Conservation (phyloP, 2,888 invertebrate genomes). For the Tiliacea aurago region DNA sequence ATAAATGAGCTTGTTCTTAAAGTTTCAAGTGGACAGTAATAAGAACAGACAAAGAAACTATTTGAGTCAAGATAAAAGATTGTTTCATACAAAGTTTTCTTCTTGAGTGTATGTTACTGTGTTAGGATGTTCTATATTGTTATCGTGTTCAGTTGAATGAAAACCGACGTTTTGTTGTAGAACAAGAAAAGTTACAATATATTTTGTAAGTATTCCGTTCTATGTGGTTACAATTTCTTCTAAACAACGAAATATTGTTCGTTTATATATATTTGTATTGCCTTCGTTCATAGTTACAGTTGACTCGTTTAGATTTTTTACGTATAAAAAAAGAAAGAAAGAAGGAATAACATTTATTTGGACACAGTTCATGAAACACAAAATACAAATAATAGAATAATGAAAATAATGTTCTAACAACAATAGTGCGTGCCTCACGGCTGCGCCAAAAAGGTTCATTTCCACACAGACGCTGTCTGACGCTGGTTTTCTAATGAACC, state of each 20-base stretch:
- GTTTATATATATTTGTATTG: too few relatives aligned
- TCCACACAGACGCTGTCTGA: too few relatives aligned
- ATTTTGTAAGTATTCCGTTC: not conserved
- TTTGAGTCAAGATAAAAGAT: constrained; percentile 54
- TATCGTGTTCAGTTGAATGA: constrained; percentile 35
- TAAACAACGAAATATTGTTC: not conserved
- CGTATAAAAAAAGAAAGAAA: too few relatives aligned
- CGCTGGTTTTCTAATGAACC: too few relatives aligned
- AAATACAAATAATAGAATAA: too few relatives aligned
- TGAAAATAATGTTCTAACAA: too few relatives aligned
- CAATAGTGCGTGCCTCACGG: too few relatives aligned
- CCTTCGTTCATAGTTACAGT: constrained; percentile 3
- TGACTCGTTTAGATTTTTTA: constrained; percentile 6
- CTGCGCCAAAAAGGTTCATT: too few relatives aligned
- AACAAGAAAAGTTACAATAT: constrained; percentile 1
- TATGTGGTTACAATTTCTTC: not conserved
- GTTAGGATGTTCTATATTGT: constrained; percentile 32
- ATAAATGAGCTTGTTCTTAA: constrained; percentile 44
- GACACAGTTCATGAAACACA: too few relatives aligned
- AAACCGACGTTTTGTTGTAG: not conserved
- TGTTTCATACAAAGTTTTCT: constrained; percentile 55
- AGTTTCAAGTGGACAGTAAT: constrained; percentile 54
- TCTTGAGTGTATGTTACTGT: constrained; percentile 45
- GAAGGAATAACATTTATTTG: too few relatives aligned
- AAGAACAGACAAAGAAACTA: constrained; percentile 48